Evolutionary conservation across 2,888 invertebrate genomes (phyloP), one percentile per base, ranked within the genome.

Genomic region (Hypolimnas misippus): DNA sequence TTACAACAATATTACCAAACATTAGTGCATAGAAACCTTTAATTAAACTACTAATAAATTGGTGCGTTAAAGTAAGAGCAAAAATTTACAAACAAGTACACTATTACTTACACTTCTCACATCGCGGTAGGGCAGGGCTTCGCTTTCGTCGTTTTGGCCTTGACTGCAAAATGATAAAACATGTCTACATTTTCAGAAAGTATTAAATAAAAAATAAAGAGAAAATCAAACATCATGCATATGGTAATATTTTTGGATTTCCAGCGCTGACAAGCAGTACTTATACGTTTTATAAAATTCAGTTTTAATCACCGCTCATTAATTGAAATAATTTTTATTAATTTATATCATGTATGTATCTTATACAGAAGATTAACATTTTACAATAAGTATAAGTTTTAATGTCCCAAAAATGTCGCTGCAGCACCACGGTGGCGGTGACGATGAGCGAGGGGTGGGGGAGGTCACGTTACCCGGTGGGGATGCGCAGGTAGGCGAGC

Each of bases 101-200:
- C 60, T 35, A 8, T 42, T 57, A 96, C 97, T 96, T 93, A 97
- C 97, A 93, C 95, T 97, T 91, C 96, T 93, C 52, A 96, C 95
- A 66, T 94, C 95, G 74, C 96, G 95, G 81, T 96, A 96, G 40
- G 97, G 96, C 68, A 97, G 89, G 68, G 96, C 95, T 87, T 98
- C 98, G 69, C 95, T 96, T 91, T 98, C 98, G 75, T 98, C 98
- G 76, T 97, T 98, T 66, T 97, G 96, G 25, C 97, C 97, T 87
- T 97, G 95, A 62, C 98, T 98, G 87, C 35, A 94, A n/a, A n/a
- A 93, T 38, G 10, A 56, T 1, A 38, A 29, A 53, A 52, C 1
- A 21, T 21, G 21, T 14, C 55, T 3, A 2, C 17, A 16, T 38
- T 19, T 19, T 21, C 21, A 8, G 4, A 42, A 21, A 10, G 8